phyloP scores from a whole-genome alignment of 2,113 vertebrate species.

The Recurvirostra avosetta region DNA sequence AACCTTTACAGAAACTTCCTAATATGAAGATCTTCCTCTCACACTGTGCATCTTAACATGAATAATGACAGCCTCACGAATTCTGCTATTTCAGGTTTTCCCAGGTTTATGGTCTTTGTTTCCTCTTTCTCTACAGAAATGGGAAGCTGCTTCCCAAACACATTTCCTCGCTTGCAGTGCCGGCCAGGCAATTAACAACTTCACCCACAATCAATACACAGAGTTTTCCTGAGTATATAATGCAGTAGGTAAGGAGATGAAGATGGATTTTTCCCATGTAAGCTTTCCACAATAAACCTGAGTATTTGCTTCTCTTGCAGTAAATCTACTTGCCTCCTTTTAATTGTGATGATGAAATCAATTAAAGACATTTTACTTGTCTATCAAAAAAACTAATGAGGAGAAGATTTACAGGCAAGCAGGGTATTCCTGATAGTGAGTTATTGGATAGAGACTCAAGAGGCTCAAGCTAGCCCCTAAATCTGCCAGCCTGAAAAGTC shows the following conservation, averaged over 20 bases:
- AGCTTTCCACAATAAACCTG: not conserved
- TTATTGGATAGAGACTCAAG: not conserved
- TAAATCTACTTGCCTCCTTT: not conserved
- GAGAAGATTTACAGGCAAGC: not conserved
- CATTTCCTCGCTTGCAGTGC: not conserved
- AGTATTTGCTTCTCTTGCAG: not conserved
- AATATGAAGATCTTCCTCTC: not conserved
- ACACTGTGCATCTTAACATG: not conserved
- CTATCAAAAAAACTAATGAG: not conserved
- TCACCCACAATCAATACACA: not conserved
- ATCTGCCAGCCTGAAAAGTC: not conserved
- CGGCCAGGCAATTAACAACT: not conserved
- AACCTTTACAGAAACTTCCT: constrained; percentile 2
- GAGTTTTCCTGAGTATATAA: not conserved
- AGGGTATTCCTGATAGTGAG: not conserved
- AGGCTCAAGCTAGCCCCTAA: not conserved
- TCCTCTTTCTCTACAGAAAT: not conserved
- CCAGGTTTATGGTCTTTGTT: not conserved
- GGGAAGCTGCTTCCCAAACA: not conserved
- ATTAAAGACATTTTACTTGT: not conserved
- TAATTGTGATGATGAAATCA: constrained; percentile 9
- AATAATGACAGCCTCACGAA: not conserved
- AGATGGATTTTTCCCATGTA: not conserved
- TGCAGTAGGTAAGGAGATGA: not conserved
- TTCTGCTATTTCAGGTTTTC: not conserved